Evolutionary conservation across 2,888 invertebrate species (phyloP).

Genomic region (Microctonus aethiopoides): DNA sequence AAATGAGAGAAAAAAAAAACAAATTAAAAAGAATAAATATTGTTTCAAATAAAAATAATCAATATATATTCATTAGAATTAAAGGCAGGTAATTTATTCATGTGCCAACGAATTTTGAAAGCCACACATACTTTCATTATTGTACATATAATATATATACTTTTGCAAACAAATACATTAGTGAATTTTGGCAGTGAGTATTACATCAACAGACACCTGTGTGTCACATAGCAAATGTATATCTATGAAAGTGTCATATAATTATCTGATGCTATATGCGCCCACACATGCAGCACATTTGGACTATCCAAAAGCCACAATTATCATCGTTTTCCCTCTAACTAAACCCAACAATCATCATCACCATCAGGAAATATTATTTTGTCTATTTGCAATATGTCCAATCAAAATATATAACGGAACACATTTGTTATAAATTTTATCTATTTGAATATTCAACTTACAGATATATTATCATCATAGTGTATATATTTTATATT

Average conservation of each 20-base stretch:
- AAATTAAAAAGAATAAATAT: background rate
- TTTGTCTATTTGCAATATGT: background rate
- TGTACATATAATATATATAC: background rate
- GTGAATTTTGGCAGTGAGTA: slow-evolving; percentile 51
- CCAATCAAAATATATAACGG: background rate
- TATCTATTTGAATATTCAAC: background rate
- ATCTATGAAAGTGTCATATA: slow-evolving; percentile 51
- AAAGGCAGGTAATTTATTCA: slow-evolving; percentile 21
- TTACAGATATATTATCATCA: too few relatives aligned
- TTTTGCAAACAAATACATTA: too few relatives aligned
- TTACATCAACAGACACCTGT: slow-evolving; percentile 54
- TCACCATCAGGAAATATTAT: background rate
- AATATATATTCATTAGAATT: background rate
- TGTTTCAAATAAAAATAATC: background rate
- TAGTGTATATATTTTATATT: background rate
- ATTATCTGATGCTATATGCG: slow-evolving; percentile 51
- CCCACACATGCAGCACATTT: slow-evolving; percentile 40
- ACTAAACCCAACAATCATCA: background rate
- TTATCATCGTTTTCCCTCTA: background rate
- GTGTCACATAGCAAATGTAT: slow-evolving; percentile 50
- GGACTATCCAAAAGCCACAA: background rate
- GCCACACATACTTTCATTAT: slow-evolving; percentile 20
- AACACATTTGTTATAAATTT: background rate
- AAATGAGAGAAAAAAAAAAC: background rate
- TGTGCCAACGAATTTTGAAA: slow-evolving; percentile 16